Evolutionary conservation across 2,797 vertebrate genomes (phyloP).

Genomic region (Centropyge bicolor): DNA sequence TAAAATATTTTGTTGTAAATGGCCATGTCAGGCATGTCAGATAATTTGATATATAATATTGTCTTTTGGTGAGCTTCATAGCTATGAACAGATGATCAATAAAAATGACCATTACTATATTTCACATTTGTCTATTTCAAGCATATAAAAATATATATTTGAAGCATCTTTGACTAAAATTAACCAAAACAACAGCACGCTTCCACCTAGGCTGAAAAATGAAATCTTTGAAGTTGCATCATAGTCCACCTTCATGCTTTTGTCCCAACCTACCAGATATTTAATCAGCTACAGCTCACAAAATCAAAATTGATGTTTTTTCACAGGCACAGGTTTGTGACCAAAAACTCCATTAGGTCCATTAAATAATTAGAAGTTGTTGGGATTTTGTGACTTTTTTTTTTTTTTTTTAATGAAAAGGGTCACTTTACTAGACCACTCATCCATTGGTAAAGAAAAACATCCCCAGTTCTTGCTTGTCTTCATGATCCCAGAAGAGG

Average conservation of each 20-base stretch:
- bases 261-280: not conserved
- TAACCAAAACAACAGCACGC: not conserved
- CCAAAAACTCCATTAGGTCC: conserved; percentile 18
- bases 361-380: not conserved
- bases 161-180: not conserved
- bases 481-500: conserved; percentile 1
- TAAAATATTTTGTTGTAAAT: conserved; percentile 38
- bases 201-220: not conserved
- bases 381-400: not conserved
- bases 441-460: not conserved
- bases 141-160: not conserved
- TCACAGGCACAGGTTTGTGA: conserved; percentile 14
- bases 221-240: not conserved
- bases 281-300: conserved; percentile 1
- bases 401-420: not conserved
- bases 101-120: conserved; percentile 18
- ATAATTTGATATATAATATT: conserved; percentile 42
- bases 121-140: conserved; percentile 2
- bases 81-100: conserved; percentile 23
- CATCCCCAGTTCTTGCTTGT: not conserved
- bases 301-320: not conserved
- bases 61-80: conserved; percentile 29
- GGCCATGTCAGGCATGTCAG: conserved; percentile 30
- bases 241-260: not conserved
- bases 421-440: not conserved